These are phyloP conservation scores for Tachypleus tridentatus DNA, from an alignment of 1,140 invertebrate genomes.

Conservation along the genomic window DNA sequence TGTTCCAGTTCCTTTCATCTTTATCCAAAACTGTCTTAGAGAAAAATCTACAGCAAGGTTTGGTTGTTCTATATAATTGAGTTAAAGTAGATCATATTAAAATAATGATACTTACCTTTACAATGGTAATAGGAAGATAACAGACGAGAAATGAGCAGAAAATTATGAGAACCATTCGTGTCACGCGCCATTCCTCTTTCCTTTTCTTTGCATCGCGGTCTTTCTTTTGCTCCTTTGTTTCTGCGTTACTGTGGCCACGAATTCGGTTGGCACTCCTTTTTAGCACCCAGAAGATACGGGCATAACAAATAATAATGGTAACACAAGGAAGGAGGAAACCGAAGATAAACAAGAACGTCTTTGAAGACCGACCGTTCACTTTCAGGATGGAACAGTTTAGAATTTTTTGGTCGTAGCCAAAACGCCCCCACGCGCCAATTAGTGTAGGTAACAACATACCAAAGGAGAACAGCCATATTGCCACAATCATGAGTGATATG, in stretches of 20 bases:
- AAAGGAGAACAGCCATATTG: slow-evolving; percentile 57
- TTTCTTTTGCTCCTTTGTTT: slow-evolving; percentile 1
- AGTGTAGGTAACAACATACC: slow-evolving; percentile 57
- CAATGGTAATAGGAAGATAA: slow-evolving; percentile 71
- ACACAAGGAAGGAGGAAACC: slow-evolving; percentile 68
- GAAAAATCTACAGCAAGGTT: too few species aligned
- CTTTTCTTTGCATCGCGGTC: slow-evolving; percentile 11
- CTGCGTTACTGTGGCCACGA: slow-evolving; percentile 4
- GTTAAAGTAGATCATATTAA: too few species aligned
- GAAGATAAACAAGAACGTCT: slow-evolving; percentile 69
- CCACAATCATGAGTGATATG: slow-evolving; percentile 30
- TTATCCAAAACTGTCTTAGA: too few species aligned
- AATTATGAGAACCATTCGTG: slow-evolving; percentile 69
- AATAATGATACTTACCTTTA: slow-evolving; percentile 46
- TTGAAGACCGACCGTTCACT: slow-evolving; percentile 57
- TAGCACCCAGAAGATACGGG: slow-evolving; percentile 71
- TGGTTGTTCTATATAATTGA: too few species aligned
- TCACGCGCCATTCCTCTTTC: slow-evolving; percentile 43
- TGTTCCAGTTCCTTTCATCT: too few species aligned
- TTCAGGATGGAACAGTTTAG: slow-evolving; percentile 35
- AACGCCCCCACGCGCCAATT: slow-evolving; percentile 62
- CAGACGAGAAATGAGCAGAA: slow-evolving; percentile 70
- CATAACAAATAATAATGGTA: slow-evolving; percentile 68
- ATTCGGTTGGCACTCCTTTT: slow-evolving; percentile 35
- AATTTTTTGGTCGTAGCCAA: slow-evolving; percentile 50